Percentiles rank a stretch among this genome's conserved stretches.
phyloP scores from a whole-genome alignment of 2,888 invertebrate genomes.

The Brenthis ino region DNA sequence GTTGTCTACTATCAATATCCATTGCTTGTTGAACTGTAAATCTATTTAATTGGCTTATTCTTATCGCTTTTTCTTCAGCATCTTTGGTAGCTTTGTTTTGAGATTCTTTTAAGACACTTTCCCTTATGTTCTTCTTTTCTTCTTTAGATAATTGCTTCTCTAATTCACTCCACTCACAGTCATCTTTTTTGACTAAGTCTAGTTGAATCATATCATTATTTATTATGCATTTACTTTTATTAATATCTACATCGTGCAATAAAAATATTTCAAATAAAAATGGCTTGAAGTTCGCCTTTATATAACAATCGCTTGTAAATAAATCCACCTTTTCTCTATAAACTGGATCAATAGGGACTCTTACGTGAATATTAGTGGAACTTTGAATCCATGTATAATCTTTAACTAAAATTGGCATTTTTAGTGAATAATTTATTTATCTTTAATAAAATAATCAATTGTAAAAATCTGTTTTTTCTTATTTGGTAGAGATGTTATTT shows the following conservation, averaged over 20 bases:
- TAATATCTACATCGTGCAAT: slow-evolving; percentile 82
- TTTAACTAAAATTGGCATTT: slow-evolving; percentile 88
- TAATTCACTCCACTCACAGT: slow-evolving; percentile 81
- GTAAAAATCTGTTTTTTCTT: too few relatives aligned
- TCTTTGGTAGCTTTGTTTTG: slow-evolving; percentile 81
- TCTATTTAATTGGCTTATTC: slow-evolving; percentile 80
- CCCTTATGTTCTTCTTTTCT: slow-evolving; percentile 81
- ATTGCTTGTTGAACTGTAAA: slow-evolving; percentile 76
- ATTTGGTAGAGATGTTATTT: neutral
- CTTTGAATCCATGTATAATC: slow-evolving; percentile 90
- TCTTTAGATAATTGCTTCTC: slow-evolving; percentile 80
- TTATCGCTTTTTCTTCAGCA: slow-evolving; percentile 76
- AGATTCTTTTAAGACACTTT: slow-evolving; percentile 80
- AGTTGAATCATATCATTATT: slow-evolving; percentile 84
- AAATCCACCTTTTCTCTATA: slow-evolving; percentile 85
- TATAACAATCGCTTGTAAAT: slow-evolving; percentile 85
- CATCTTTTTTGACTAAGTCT: slow-evolving; percentile 84
- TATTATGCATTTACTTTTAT: slow-evolving; percentile 85
- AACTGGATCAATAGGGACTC: slow-evolving; percentile 85
- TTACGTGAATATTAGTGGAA: slow-evolving; percentile 81
- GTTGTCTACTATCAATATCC: slow-evolving; percentile 75
- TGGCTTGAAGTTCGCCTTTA: slow-evolving; percentile 88
- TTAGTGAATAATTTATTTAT: slow-evolving; percentile 15
- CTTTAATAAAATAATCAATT: neutral
- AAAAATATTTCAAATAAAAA: slow-evolving; percentile 89